A percentile compares a stretch with the other conserved stretches of the same genome.
These are phyloP conservation scores for Takifugu ocellatus DNA, from an alignment of 2,797 vertebrate species.

Conservation along the genomic window DNA sequence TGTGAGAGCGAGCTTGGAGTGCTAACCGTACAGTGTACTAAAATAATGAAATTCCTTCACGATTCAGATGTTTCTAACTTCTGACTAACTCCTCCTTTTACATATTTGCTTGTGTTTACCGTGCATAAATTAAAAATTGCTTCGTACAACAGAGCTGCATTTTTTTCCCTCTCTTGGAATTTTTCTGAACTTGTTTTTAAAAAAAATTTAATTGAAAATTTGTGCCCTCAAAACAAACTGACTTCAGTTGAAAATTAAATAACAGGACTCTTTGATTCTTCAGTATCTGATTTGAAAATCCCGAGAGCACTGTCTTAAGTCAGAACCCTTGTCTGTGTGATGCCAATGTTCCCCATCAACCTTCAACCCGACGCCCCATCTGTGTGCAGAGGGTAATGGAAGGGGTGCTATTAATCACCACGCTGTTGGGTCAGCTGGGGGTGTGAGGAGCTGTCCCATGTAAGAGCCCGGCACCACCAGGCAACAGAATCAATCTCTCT, in stretches of 20 bases:
- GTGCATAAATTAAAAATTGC: constrained; percentile 81
- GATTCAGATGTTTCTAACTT: constrained; percentile 49
- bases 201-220: neutral
- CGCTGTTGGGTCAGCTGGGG: constrained; percentile 35
- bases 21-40: too few species aligned
- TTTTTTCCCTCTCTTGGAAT: neutral
- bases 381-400: constrained; percentile 72
- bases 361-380: constrained; percentile 73
- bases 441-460: constrained; percentile 31
- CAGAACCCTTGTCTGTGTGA: constrained; percentile 62
- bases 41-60: constrained; percentile 41
- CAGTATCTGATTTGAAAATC: too few species aligned
- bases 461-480: constrained; percentile 17
- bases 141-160: constrained; percentile 51
- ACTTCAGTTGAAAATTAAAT: too few species aligned
- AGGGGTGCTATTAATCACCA: constrained; percentile 63
- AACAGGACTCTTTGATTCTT: too few species aligned
- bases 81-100: constrained; percentile 75
- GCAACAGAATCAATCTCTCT: constrained; percentile 54
- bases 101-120: constrained; percentile 79
- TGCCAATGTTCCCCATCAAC: constrained; percentile 68
- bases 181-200: neutral
- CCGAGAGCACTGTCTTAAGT: constrained; percentile 36
- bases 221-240: too few species aligned
- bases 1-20: constrained; percentile 55